Evolutionary conservation across 2,888 invertebrate species (phyloP), one percentile per base, ranked within the genome.

Genomic region (Patella caerulea): DNA sequence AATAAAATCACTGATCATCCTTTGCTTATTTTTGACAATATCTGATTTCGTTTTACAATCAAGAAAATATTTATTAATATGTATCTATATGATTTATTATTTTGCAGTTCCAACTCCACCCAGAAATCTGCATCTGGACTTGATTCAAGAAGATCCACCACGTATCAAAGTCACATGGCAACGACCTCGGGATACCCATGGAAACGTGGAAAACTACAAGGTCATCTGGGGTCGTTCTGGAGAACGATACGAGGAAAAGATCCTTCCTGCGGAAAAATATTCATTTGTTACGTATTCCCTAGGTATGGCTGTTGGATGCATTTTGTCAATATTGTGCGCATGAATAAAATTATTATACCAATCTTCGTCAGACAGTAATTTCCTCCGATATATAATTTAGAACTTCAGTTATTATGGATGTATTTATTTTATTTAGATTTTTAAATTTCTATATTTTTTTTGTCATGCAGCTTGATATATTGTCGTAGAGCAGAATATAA

Each of bases 81-180:
- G 45, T 45, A 45, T 9, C 45, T 45, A 45, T 45, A 45, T 45
- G 7, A 45, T 45, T 34, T 45, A 45, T 52, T 76, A 78, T 75
- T 54, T 85, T 91, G 72, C 86, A 93, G 93, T 93, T 15, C 93
- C 93, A 3, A 88, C 91, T 29, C 87, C 90, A 71, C 93, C 93
- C 5, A 89, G 89, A 24, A 88, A 92, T 77, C 90, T 93, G 72
- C 89, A 90, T 65, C 90, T 87, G 89, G 96, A 96, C 91, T 94
- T 98, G 81, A 94, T 96, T 87, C 95, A 96, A 91, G 94, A 96
- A 82, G 96, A 97, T 86, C 96, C 97, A 2, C 96, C 96, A 34
- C 95, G 97, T 53, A 95, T 98, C 80, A 96, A 97, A 92, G 93
- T 98, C 79, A 97, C 97, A 91, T 99, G 99, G 99, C 94, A 95